Evolutionary conservation across 2,113 vertebrate genomes (phyloP).

Genomic region (Chinchilla lanigera): DNA sequence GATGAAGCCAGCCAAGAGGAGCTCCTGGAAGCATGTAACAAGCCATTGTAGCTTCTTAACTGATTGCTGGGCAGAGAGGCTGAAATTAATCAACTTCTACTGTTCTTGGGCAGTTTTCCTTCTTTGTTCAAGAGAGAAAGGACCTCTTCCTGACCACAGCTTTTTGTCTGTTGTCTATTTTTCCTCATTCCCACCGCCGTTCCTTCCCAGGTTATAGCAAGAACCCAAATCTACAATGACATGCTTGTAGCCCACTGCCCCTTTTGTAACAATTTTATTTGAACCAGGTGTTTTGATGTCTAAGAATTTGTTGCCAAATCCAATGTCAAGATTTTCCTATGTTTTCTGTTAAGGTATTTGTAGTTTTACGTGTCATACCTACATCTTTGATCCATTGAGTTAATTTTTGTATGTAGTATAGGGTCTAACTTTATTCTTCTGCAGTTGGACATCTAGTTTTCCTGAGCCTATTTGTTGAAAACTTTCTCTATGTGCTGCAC

Average conservation of each 20-base stretch:
- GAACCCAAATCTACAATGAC: neutral
- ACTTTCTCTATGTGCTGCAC: neutral
- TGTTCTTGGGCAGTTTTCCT: no score
- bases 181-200: no score
- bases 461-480: neutral
- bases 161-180: no score
- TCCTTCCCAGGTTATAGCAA: no score
- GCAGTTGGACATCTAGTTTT: neutral
- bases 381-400: neutral
- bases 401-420: neutral
- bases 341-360: neutral
- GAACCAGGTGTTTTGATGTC: neutral
- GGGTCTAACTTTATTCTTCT: neutral
- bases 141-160: no score
- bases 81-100: no score
- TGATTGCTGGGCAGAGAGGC: no score
- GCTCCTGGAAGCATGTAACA: no score
- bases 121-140: no score
- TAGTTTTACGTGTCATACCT: neutral
- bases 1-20: no score
- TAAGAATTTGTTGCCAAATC: neutral
- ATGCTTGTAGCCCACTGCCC: neutral
- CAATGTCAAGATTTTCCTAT: neutral
- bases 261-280: conserved; percentile 31
- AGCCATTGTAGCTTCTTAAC: no score